phyloP scores from a whole-genome alignment of 92 coral and sea anemone species.

The Zoanthus sociatus region DNA sequence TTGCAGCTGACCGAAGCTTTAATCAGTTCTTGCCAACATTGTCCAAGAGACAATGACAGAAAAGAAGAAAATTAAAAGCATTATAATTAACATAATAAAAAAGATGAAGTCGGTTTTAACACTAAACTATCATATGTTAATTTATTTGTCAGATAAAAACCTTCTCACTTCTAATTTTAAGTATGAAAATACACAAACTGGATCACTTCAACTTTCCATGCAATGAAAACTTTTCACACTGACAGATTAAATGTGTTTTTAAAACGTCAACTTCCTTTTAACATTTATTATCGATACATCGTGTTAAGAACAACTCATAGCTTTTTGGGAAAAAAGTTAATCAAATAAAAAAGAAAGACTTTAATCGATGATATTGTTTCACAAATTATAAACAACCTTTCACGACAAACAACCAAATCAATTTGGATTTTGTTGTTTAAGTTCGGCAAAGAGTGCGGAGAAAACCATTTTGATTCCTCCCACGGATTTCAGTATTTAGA shows the following conservation, averaged over 20 bases:
- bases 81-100: neutral
- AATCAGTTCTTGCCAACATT: neutral
- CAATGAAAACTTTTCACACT: neutral
- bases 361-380: neutral
- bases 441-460: neutral
- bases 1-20: constrained; percentile 3
- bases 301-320: neutral
- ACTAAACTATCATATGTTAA: neutral
- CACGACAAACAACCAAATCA: no score
- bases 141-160: neutral
- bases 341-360: neutral
- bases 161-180: neutral
- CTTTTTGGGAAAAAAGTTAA: neutral
- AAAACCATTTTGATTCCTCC: neutral
- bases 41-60: neutral
- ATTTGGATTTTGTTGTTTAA: no score
- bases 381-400: neutral
- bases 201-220: neutral
- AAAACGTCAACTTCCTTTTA: neutral
- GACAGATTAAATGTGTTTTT: neutral
- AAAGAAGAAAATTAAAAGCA: neutral
- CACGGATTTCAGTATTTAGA: neutral
- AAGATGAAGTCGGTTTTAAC: neutral
- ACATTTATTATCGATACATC: neutral
- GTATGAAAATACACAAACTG: neutral